These are phyloP conservation scores for Deilephila porcellus DNA, from an alignment of 2,888 invertebrate genomes.

Conservation along the genomic window DNA sequence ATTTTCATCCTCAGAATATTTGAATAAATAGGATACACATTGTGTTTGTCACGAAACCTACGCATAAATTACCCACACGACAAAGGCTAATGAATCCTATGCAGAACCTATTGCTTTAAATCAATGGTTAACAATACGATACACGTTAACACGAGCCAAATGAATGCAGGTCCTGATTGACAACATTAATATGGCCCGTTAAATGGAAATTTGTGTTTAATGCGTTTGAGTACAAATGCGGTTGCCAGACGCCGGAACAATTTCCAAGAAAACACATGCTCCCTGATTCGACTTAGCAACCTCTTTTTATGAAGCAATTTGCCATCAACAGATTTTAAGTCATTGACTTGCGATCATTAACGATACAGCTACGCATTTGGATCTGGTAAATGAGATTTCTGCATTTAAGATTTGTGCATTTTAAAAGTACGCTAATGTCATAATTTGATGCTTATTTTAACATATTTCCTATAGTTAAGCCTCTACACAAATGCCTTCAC, in stretches of 20 bases:
- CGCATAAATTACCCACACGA: not conserved
- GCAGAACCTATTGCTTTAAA: not conserved
- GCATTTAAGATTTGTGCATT: too few species aligned
- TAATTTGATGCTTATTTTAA: too few species aligned
- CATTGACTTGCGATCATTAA: not conserved
- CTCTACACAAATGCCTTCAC: not conserved
- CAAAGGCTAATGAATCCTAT: not conserved
- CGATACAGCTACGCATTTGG: not conserved
- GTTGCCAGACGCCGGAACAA: constrained; percentile 50
- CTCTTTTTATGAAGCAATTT: constrained; percentile 41
- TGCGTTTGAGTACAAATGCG: constrained; percentile 32
- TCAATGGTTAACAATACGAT: not conserved
- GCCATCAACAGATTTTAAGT: not conserved
- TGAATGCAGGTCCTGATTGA: constrained; percentile 36
- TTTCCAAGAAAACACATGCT: constrained; percentile 61
- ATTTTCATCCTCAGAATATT: not conserved
- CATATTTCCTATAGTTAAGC: too few species aligned
- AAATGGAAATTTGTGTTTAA: constrained; percentile 13
- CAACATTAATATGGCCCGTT: constrained; percentile 30
- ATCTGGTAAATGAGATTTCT: not conserved
- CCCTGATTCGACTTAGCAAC: constrained; percentile 49
- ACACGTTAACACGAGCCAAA: not conserved
- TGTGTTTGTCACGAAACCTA: not conserved
- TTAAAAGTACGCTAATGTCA: too few species aligned
- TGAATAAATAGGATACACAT: not conserved